phyloP scores from a whole-genome alignment of 2,797 vertebrate genomes.

The Lindbergichthys nudifrons region DNA sequence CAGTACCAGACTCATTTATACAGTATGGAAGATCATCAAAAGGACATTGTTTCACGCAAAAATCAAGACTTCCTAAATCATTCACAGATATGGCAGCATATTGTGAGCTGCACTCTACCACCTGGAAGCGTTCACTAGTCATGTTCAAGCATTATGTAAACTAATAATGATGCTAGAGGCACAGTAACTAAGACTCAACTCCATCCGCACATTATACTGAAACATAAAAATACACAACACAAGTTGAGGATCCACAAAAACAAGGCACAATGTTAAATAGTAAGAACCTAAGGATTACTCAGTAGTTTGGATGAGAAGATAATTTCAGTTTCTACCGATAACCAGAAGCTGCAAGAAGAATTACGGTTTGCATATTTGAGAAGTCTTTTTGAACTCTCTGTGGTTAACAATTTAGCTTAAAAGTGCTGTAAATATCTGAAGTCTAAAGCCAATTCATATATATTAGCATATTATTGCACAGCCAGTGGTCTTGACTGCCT shows the following conservation, averaged over 20 bases:
- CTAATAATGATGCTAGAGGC: constrained; percentile 25
- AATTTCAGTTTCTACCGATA: background rate
- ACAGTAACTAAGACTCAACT: constrained; percentile 10
- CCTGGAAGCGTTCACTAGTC: constrained; percentile 6
- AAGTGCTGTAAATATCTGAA: background rate
- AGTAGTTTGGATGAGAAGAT: constrained; percentile 31
- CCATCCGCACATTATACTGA: background rate
- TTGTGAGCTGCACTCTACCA: background rate
- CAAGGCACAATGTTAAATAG: constrained; percentile 57
- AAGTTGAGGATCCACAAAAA: constrained; percentile 20
- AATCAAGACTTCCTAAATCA: constrained; percentile 5
- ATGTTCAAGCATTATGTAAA: constrained; percentile 8
- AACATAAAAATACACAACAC: constrained; percentile 9
- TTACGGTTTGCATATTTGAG: background rate
- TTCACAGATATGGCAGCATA: constrained; percentile 20
- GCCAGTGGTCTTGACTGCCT: constrained; percentile 7
- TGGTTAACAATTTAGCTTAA: background rate
- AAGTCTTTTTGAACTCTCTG: background rate
- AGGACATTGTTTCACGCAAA: constrained; percentile 5
- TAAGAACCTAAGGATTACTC: background rate
- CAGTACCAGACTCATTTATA: background rate
- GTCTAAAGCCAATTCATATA: background rate
- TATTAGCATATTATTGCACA: constrained; percentile 36
- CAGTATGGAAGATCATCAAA: background rate
- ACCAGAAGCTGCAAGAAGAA: background rate